phyloP scores from a whole-genome alignment of 2,797 vertebrate genomes.

The Mormyrops attenuatus region DNA sequence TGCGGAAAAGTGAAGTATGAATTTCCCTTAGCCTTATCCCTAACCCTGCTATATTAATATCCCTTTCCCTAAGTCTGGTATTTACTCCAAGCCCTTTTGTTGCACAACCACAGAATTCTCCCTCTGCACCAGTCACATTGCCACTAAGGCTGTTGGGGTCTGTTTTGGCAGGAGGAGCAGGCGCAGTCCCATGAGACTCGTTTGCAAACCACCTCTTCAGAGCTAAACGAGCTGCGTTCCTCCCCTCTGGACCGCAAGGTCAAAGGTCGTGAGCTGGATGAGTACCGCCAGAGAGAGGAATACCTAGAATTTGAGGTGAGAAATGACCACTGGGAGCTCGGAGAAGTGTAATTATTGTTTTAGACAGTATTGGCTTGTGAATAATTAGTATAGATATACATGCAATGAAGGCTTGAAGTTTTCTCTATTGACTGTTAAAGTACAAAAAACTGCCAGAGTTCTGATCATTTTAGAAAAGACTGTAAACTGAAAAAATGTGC shows the following conservation, averaged over 20 bases:
- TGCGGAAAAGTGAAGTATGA: not conserved
- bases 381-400: not conserved
- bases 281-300: constrained; percentile 81
- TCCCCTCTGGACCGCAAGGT: constrained; percentile 70
- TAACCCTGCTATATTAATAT: not conserved
- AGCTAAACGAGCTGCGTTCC: constrained; percentile 72
- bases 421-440: not conserved
- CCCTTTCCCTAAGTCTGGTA: not conserved
- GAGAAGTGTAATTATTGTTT: not conserved
- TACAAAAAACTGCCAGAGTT: not conserved
- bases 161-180: constrained; percentile 79
- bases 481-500: not conserved
- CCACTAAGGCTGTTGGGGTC: not conserved
- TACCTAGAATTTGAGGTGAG: constrained; percentile 94
- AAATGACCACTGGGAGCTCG: not conserved
- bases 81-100: not conserved
- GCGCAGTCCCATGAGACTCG: constrained; percentile 81
- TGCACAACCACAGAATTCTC: not conserved
- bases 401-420: not conserved
- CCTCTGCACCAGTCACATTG: not conserved
- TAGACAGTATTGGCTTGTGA: not conserved
- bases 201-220: constrained; percentile 75
- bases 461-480: not conserved
- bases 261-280: constrained; percentile 85
- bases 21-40: not conserved